A percentile compares a stretch with the other conserved stretches of the same genome.
Evolutionary conservation across 2,113 vertebrate species (phyloP).

Genomic region (Solea senegalensis): DNA sequence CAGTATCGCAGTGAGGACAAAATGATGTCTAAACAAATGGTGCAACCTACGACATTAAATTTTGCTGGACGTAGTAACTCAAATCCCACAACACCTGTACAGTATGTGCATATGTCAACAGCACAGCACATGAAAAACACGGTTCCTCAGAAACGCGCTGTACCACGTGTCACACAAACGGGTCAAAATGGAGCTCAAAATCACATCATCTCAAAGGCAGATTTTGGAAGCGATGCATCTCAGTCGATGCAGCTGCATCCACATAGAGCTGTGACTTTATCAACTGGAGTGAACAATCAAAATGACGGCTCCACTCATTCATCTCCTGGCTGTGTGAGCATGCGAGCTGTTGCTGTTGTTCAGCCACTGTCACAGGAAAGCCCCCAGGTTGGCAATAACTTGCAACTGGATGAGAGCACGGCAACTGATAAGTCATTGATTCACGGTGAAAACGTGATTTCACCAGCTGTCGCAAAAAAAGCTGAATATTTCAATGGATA

Average conservation of each 20-base stretch:
- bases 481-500: not conserved
- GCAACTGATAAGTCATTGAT: not conserved
- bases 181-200: not conserved
- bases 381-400: not conserved
- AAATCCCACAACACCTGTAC: not conserved
- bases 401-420: not conserved
- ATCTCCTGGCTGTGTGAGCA: not conserved
- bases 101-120: not conserved
- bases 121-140: not conserved
- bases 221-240: not conserved
- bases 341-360: conserved; percentile 68
- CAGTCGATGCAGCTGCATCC: fast-evolving
- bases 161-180: not conserved
- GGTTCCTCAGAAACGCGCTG: not conserved
- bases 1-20: not conserved
- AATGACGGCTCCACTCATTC: conserved; percentile 1
- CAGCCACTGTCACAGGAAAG: conserved; percentile 56
- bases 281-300: not conserved
- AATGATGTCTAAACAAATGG: conserved; percentile 4
- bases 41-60: not conserved
- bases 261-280: not conserved
- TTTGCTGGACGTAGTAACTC: not conserved
- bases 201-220: not conserved
- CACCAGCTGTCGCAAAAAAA: not conserved
- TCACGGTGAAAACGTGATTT: not conserved